Evolutionary conservation across 2,888 invertebrate species (phyloP), one percentile per base, ranked within the genome.

Genomic region (Drosophila peninsularis): DNA sequence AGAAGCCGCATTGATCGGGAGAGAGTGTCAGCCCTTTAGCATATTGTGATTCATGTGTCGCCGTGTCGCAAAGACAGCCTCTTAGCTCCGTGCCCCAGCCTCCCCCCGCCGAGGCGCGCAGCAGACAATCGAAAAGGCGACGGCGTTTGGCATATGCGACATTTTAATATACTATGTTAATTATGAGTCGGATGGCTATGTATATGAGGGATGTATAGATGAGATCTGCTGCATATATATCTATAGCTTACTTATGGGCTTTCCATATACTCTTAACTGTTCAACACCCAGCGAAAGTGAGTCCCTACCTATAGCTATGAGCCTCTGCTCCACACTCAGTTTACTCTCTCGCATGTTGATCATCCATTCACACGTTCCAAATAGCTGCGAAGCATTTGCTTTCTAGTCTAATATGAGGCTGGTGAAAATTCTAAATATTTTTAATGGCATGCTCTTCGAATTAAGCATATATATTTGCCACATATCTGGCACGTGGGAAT

Each of bases 11-110:
- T 88, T 86, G 89, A 90, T 90, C 90, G 81, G 90, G 83, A 90
- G 90, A 90, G 89, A 90, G 90, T 90, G 90, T 90, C 90, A 90
- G 90, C 86, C 89, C 90, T 89, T 90, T 90, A 90, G 90, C 90
- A 90, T 90, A 90, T 90, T 90, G 85, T 86, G 85, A 86, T 86
- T 90, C 90, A 90, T 90, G 90, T 90, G 89, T 90, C 90, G 90
- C 88, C 89, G 82, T 52, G 52, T 36, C 82, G 72, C 84, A 27
- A 75, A 52, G 75, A 75, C 75, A 70, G 70, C 55, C 78, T 80
- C 68, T 78, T 71, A 80, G 61, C 71, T 76, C 39, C 19, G 7
- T 6, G 42, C 42, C 50, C 52, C 14, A 13, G 24, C 27, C 47
- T 27, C 54, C 30, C 37, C 21, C 60, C 30, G 32, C 14, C 34